Evolutionary conservation across 2,888 invertebrate species (phyloP).

Genomic region (Hirtodrosophila alboralis): DNA sequence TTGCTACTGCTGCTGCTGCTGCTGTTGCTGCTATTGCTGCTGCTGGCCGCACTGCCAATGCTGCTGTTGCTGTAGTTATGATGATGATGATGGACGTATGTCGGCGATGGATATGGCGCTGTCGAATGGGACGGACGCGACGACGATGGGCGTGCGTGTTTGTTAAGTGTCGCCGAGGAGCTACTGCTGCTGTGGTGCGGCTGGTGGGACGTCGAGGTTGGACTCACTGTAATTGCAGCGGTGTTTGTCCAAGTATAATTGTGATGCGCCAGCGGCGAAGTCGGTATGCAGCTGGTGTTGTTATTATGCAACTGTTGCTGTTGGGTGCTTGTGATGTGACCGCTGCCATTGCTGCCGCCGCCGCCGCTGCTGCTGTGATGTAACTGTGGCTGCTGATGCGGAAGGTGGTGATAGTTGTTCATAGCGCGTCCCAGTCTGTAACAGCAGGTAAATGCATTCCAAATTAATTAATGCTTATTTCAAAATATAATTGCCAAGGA

Average conservation of each 20-base stretch:
- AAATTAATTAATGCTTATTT: no score
- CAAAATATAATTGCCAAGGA: background rate
- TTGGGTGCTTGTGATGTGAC: constrained; percentile 72
- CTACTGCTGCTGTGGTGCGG: constrained; percentile 32
- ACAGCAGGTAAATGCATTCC: background rate
- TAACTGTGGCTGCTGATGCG: constrained; percentile 63
- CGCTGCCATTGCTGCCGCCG: constrained; percentile 53
- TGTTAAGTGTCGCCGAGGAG: constrained; percentile 85
- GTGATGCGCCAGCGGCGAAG: constrained; percentile 83
- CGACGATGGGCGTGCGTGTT: constrained; percentile 89
- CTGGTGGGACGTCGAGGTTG: constrained; percentile 55
- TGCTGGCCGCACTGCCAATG: constrained; percentile 36
- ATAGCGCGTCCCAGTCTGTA: constrained; percentile 86
- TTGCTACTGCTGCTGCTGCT: constrained; percentile 82
- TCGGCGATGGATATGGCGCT: constrained; percentile 84
- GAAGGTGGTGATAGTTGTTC: constrained; percentile 80
- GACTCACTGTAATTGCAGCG: constrained; percentile 58
- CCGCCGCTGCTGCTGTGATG: constrained; percentile 66
- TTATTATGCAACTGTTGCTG: constrained; percentile 77
- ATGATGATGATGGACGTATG: constrained; percentile 82
- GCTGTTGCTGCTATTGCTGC: constrained; percentile 65
- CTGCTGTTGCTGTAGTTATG: constrained; percentile 59
- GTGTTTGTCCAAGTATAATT: constrained; percentile 83
- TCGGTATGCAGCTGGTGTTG: constrained; percentile 82
- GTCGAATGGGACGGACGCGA: constrained; percentile 87